Conservation (phyloP, 1,140 invertebrate genomes). For the Penaeus indicus region DNA sequence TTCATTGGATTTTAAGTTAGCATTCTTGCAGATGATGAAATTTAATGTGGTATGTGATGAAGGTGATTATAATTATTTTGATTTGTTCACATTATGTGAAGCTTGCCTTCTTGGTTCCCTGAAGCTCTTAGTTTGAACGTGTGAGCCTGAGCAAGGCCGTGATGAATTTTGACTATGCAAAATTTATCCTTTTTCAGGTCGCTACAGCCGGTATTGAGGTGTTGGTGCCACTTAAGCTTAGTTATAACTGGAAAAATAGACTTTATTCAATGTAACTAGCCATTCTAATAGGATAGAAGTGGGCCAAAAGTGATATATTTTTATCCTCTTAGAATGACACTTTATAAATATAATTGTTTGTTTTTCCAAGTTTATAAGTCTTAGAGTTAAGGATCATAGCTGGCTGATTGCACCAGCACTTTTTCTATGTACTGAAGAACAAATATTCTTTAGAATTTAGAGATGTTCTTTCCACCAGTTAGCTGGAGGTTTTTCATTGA, state of each 20-base stretch:
- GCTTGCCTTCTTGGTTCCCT: no score
- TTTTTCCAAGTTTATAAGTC: background rate
- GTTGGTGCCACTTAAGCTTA: constrained; percentile 36
- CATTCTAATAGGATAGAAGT: constrained; percentile 12
- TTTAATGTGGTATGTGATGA: no score
- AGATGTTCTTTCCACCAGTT: no score
- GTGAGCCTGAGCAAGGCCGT: no score
- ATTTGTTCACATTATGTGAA: no score
- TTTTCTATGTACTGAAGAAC: no score
- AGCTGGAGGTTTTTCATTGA: no score
- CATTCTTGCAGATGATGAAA: no score
- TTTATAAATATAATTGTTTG: background rate
- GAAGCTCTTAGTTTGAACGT: no score
- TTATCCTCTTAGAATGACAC: background rate
- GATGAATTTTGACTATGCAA: constrained; percentile 1
- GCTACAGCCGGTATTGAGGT: constrained; percentile 51
- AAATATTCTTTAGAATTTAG: no score
- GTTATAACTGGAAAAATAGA: constrained; percentile 22
- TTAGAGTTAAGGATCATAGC: background rate
- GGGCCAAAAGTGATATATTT: background rate
- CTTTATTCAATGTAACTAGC: background rate
- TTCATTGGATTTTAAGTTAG: no score
- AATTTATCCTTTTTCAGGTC: constrained; percentile 46
- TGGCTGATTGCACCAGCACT: background rate
- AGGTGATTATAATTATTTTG: no score